Conservation (phyloP, 2,113 vertebrate genomes). For the Onychorhynchus coronatus region DNA sequence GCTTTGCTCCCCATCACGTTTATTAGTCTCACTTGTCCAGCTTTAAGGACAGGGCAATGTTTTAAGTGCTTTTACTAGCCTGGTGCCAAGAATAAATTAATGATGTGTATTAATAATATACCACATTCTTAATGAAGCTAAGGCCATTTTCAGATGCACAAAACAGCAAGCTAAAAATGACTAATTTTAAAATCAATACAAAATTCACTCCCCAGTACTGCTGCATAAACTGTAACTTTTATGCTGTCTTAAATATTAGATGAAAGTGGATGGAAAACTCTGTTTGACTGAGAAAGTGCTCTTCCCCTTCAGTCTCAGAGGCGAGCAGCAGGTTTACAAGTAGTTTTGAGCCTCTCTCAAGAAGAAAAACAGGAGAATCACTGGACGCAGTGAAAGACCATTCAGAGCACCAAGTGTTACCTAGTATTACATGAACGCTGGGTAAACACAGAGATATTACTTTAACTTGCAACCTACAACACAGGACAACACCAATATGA, state of each 20-base stretch:
- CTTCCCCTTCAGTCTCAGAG: background rate
- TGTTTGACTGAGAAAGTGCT: background rate
- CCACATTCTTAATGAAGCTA: background rate
- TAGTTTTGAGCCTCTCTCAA: background rate
- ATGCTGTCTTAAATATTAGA: slow-evolving; percentile 28
- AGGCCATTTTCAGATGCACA: slow-evolving; percentile 53
- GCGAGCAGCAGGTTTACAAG: background rate
- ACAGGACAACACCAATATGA: background rate
- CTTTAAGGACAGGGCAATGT: background rate
- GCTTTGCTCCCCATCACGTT: background rate
- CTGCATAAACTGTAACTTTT: background rate
- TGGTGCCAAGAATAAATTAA: slow-evolving; percentile 45
- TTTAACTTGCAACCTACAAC: background rate
- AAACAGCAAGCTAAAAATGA: slow-evolving; percentile 7
- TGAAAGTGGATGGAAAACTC: background rate
- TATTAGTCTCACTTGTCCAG: background rate
- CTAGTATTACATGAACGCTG: rapidly evolving
- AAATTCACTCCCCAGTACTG: background rate
- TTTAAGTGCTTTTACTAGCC: slow-evolving; percentile 27
- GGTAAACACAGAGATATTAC: background rate
- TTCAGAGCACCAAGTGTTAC: background rate
- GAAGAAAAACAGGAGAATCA: background rate
- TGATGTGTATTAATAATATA: background rate
- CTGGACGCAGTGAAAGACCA: background rate
- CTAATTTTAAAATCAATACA: slow-evolving; percentile 32